Evolutionary conservation across 2,113 vertebrate species (phyloP), one percentile per base, ranked within the genome.

Genomic region (Cyprinodon tularosa): DNA sequence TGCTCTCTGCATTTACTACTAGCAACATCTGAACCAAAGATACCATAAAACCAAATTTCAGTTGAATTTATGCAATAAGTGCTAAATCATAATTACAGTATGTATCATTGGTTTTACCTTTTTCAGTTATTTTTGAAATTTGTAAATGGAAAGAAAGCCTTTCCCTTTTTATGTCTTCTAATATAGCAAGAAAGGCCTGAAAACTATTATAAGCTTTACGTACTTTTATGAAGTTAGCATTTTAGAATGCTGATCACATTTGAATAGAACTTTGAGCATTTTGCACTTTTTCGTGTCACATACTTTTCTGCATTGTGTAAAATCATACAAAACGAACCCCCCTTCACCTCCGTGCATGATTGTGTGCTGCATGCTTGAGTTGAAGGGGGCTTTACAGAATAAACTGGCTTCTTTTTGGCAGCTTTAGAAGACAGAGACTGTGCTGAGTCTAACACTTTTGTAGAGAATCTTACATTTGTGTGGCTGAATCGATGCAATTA

Each of bases 401-500:
- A 91, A 89, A 91, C 88, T 68, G 73, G 88, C 90, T 90, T 86
- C 89, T 90, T 74, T 91, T 90, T 80, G 86, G 88, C 88, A 87
- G 91, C 84, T 85, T 90, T 86, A 84, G 89, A 76, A 94, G 89
- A 95, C 93, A 93, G 87, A 93, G 76, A 90, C 92, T 86, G 72
- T 94, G 94, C 94, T 95, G 94, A 95, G 93, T 92, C 50, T 75
- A 78, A 76, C 88, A 88, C 88, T 93, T 93, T 89, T 79, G 76
- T 75, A 89, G 83, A 92, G 93, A 93, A 95, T 94, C 93, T 89
- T 86, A 90, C 90, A 90, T 94, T 94, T 94, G 89, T 93, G 92
- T 89, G 90, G 90, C 93, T 94, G 94, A 94, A 95, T 94, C 90
- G 86, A 94, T 94, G 93, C 93, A 95, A 95, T 95, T 95, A 95